Evolutionary conservation across 2,797 vertebrate genomes (phyloP), one percentile per base, ranked within the genome.

Genomic region (Melopsittacus undulatus): DNA sequence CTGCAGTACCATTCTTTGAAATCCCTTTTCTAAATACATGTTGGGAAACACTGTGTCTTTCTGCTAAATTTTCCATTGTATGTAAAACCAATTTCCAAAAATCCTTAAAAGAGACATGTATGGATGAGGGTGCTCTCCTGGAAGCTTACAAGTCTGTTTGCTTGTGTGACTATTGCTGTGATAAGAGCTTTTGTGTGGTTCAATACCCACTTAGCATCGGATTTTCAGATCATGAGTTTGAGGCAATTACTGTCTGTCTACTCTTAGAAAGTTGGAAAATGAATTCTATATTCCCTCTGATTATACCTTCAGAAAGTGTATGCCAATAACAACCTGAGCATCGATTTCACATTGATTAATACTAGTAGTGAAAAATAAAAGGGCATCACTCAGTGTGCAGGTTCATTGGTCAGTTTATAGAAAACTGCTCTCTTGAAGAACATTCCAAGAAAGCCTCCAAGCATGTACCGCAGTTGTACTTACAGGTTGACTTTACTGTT

Each of bases 171-270:
- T 92, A 45, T 13, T 91, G 70, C 54, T 95, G 67, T 49, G 75
- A 21, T 67, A 79, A 70, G 67, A 83, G 70, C 13, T 90, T 86
- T 77, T 32, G 30, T 32, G 42, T 66, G 18, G 66, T 89, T 96
- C 91, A 70, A 84, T 94, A 94, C 61, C 76, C 88, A 83, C 64
- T 94, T 90, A 94, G 57, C 64, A 87, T 0, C 64, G 74, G 80
- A 90, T 89, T 89, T 94, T 89, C 77, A 70, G 63, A 92, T 83
- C 67, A 68, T 74, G 80, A 94, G 57, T 92, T 77, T 79, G 40
- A 89, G 24, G 83, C 45, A 94, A 87, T 95, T 96, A 89, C 67
- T 79, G 24, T 63, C 49, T 66, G 18, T 63, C 54, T 62, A 36
- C 59, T 70, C 32, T 43, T 48, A 88, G 80, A 14, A 84, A 91